Conservation (phyloP, 2,113 vertebrate species). For the Crotalus horridus region DNA sequence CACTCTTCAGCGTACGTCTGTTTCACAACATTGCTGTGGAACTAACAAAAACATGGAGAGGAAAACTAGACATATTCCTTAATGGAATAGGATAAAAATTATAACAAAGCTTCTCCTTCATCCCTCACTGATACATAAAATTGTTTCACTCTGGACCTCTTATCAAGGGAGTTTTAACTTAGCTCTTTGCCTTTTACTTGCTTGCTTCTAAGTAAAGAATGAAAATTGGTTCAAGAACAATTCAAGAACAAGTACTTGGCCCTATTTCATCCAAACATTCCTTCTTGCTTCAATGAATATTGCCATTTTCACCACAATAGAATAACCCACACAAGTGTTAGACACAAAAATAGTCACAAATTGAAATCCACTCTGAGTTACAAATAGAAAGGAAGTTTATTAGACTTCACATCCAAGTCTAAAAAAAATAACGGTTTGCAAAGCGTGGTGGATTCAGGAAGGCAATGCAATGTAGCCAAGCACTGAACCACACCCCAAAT, state of each 20-base stretch:
- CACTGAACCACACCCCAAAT: no score
- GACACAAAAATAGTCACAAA: no score
- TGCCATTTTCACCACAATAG: background rate
- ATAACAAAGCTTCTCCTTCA: background rate
- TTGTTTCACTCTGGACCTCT: background rate
- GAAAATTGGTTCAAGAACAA: background rate
- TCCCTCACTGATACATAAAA: background rate
- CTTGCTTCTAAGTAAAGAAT: background rate
- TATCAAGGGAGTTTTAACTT: background rate
- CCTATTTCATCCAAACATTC: background rate
- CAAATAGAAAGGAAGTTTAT: no score
- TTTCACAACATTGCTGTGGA: background rate
- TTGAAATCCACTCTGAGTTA: no score
- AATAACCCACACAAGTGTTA: background rate
- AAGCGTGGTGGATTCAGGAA: no score
- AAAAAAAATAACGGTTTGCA: no score
- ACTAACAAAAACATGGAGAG: background rate
- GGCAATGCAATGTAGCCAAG: no score
- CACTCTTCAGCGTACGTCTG: background rate
- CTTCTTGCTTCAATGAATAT: background rate
- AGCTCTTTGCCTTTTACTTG: background rate
- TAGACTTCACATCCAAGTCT: no score
- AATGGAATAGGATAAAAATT: background rate
- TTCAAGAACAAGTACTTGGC: constrained; percentile 66
- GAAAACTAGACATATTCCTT: background rate